Conservation (phyloP, 2,113 vertebrate genomes). For the Sebastes schlegelii region DNA sequence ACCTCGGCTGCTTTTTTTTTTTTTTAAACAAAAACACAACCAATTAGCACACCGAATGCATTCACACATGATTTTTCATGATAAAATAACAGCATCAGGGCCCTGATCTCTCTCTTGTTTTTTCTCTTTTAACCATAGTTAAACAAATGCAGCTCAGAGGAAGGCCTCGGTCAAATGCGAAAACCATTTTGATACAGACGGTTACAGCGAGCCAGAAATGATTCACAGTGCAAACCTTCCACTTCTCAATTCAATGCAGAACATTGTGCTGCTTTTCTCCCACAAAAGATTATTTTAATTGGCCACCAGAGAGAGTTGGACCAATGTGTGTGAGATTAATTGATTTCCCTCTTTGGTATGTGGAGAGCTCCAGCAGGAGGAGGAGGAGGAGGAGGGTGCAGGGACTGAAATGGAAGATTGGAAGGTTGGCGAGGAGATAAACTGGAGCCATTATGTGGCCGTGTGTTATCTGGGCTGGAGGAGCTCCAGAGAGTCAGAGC, state of each 20-base stretch:
- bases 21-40: background rate
- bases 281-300: slow-evolving; percentile 41
- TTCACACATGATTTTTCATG: background rate
- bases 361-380: slow-evolving; percentile 28
- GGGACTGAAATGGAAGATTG: slow-evolving; percentile 44
- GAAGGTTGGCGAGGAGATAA: slow-evolving; percentile 60
- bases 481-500: slow-evolving; percentile 48
- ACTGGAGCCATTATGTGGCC: slow-evolving; percentile 52
- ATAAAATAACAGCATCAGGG: background rate
- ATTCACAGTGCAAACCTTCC: slow-evolving; percentile 26
- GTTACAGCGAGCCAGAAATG: background rate
- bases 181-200: slow-evolving; percentile 9
- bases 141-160: slow-evolving; percentile 31
- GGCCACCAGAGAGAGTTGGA: slow-evolving; percentile 49
- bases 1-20: background rate
- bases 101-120: slow-evolving; percentile 8
- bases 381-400: slow-evolving; percentile 9
- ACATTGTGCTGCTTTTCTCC: slow-evolving; percentile 16
- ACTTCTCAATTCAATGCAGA: slow-evolving; percentile 16
- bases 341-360: slow-evolving; percentile 64
- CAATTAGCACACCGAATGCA: background rate
- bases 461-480: slow-evolving; percentile 59
- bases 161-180: slow-evolving; percentile 10
- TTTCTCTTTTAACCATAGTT: slow-evolving; percentile 4
- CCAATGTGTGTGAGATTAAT: slow-evolving; percentile 48